Percentiles rank a stretch among this genome's conserved stretches.
phyloP scores from a whole-genome alignment of 2,113 vertebrate genomes.

The Clarias magur region DNA sequence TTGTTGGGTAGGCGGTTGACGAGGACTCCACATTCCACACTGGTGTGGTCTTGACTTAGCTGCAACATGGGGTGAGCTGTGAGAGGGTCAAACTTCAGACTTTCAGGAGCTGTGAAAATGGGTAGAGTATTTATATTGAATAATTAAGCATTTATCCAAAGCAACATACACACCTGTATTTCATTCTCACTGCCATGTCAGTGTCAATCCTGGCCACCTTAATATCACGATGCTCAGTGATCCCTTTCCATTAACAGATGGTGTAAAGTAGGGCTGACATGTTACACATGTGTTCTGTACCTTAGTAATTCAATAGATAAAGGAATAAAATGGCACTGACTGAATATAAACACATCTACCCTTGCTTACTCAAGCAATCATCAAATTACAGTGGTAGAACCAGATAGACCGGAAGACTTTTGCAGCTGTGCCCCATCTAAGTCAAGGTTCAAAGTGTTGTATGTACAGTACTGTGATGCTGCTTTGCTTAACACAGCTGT shows the following conservation, averaged over 20 bases:
- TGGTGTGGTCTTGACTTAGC: slow-evolving; percentile 73
- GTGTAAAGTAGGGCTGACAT: neutral
- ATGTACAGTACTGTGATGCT: neutral
- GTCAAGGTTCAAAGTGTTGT: neutral
- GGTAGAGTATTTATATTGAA: neutral
- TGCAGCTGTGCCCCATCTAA: neutral
- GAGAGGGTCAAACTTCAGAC: slow-evolving; percentile 77
- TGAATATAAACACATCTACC: neutral
- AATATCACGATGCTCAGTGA: neutral
- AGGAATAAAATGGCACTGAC: neutral
- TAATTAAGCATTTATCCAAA: neutral
- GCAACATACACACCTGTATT: neutral
- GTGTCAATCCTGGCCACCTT: neutral
- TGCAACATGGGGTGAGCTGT: slow-evolving; percentile 81
- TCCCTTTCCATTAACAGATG: neutral
- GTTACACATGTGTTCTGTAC: neutral
- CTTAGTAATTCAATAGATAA: too few relatives aligned
- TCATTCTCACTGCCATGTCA: neutral
- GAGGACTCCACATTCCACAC: slow-evolving; percentile 73
- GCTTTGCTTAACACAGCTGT: neutral
- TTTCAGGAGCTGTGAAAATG: slow-evolving; percentile 69
- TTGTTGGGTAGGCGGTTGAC: slow-evolving; percentile 72
- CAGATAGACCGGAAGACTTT: neutral
- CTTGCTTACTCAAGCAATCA: neutral
- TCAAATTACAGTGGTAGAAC: neutral